Percentiles rank a stretch among this genome's conserved stretches.
These are phyloP conservation scores for Drosophila athabasca DNA, from an alignment of 1,140 invertebrate genomes.

Conservation along the genomic window DNA sequence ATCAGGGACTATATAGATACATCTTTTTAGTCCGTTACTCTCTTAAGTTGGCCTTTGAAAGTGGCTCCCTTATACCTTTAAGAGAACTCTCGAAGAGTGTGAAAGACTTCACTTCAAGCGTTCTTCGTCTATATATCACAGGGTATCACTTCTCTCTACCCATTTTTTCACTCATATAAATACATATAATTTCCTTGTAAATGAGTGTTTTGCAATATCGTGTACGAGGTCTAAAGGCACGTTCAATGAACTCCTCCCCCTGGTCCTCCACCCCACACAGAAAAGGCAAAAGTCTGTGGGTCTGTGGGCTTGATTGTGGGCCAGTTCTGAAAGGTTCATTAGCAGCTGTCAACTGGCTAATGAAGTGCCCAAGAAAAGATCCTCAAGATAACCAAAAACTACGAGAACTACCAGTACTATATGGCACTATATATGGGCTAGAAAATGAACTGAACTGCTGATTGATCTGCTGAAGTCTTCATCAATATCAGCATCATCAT, in stretches of 20 bases:
- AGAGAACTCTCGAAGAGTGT: no score
- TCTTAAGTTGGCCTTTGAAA: no score
- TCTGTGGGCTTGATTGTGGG: not conserved
- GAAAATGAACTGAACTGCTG: slow-evolving; percentile 48
- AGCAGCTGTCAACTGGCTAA: slow-evolving; percentile 71
- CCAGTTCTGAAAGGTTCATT: slow-evolving; percentile 51
- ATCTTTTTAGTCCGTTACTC: no score
- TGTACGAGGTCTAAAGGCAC: slow-evolving; percentile 43
- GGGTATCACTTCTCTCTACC: slow-evolving; percentile 15
- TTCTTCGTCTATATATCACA: no score
- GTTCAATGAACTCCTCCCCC: slow-evolving; percentile 66
- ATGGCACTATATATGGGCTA: slow-evolving; percentile 51
- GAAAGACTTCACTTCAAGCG: no score
- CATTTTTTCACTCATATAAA: slow-evolving; percentile 56
- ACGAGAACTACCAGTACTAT: not conserved
- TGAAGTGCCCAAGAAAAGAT: slow-evolving; percentile 51
- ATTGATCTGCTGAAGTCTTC: slow-evolving; percentile 63
- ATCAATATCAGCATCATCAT: slow-evolving; percentile 49
- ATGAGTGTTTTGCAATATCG: slow-evolving; percentile 74
- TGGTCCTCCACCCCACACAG: no score
- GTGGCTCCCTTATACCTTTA: no score
- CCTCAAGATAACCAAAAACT: slow-evolving; percentile 35
- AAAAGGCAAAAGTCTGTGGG: slow-evolving; percentile 17
- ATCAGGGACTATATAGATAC: no score
- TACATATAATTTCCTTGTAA: slow-evolving; percentile 71